phyloP scores from a whole-genome alignment of 2,888 invertebrate genomes.

The Drosophila rubida region DNA sequence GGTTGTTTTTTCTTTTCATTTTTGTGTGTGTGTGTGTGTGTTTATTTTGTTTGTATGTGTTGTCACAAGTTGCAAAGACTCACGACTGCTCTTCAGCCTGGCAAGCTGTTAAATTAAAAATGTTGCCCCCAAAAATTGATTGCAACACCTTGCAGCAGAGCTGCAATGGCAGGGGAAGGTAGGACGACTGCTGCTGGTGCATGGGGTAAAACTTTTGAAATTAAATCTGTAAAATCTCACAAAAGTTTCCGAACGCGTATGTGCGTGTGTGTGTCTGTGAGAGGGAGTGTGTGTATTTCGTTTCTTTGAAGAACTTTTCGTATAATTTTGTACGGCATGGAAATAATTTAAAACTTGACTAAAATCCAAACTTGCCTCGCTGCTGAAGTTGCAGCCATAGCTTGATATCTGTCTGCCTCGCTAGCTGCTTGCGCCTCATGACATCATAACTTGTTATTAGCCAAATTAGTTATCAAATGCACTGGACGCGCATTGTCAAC shows the following conservation, averaged over 20 bases:
- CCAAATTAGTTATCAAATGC: constrained; percentile 62
- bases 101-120: constrained; percentile 67
- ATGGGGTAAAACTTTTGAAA: constrained; percentile 65
- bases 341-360: constrained; percentile 57
- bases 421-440: not conserved
- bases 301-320: constrained; percentile 56
- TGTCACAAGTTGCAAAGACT: constrained; percentile 30
- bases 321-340: constrained; percentile 55
- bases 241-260: constrained; percentile 42
- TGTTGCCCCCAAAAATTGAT: constrained; percentile 56
- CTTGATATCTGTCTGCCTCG: not conserved
- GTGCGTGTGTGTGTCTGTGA: constrained; percentile 17
- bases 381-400: not conserved
- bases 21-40: not conserved
- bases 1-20: constrained; percentile 14
- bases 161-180: not conserved
- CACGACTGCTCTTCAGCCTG: constrained; percentile 12
- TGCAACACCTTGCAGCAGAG: constrained; percentile 55
- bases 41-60: constrained; percentile 7
- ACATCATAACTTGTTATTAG: constrained; percentile 60
- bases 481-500: constrained; percentile 40
- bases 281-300: constrained; percentile 24
- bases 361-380: constrained; percentile 31
- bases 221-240: constrained; percentile 69
- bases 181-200: constrained; percentile 24